phyloP scores from a whole-genome alignment of 2,113 vertebrate species.

The Hymenochirus boettgeri region DNA sequence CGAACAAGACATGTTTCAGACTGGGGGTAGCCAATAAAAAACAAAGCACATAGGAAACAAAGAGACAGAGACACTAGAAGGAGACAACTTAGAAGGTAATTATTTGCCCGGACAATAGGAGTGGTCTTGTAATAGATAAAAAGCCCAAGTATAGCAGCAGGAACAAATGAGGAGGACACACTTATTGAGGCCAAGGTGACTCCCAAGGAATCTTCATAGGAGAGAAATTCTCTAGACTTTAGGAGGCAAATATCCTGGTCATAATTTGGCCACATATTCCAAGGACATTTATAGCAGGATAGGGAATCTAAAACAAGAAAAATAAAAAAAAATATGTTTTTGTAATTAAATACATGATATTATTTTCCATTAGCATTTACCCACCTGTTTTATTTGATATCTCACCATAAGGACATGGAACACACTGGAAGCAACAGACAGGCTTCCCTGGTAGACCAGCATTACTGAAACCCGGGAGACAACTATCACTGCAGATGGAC shows the following conservation, averaged over 20 bases:
- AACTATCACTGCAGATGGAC: neutral
- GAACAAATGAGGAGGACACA: conserved; percentile 3
- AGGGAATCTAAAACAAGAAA: conserved; percentile 31
- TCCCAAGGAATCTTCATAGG: conserved; percentile 17
- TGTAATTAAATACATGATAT: too few relatives aligned
- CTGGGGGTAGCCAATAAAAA: conserved; percentile 22
- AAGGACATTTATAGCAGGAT: conserved; percentile 17
- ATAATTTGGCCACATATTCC: conserved; percentile 29
- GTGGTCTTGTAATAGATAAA: conserved; percentile 16
- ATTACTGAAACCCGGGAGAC: neutral
- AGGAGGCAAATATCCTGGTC: conserved; percentile 18
- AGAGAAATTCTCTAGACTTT: conserved; percentile 29
- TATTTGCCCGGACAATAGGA: conserved; percentile 34
- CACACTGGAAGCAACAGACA: conserved; percentile 1
- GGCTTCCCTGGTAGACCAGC: neutral
- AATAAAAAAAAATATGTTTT: neutral
- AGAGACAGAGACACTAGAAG: conserved; percentile 27
- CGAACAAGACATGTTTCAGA: conserved; percentile 8
- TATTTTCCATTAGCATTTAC: too few relatives aligned
- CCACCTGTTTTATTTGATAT: conserved; percentile 1
- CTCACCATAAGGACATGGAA: neutral
- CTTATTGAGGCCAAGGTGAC: neutral
- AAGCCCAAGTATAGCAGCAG: neutral
- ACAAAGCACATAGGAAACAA: conserved; percentile 31
- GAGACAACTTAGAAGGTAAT: conserved; percentile 23